These are phyloP conservation scores for Acanthurus tractus DNA, from an alignment of 2,797 vertebrate species.

Conservation along the genomic window DNA sequence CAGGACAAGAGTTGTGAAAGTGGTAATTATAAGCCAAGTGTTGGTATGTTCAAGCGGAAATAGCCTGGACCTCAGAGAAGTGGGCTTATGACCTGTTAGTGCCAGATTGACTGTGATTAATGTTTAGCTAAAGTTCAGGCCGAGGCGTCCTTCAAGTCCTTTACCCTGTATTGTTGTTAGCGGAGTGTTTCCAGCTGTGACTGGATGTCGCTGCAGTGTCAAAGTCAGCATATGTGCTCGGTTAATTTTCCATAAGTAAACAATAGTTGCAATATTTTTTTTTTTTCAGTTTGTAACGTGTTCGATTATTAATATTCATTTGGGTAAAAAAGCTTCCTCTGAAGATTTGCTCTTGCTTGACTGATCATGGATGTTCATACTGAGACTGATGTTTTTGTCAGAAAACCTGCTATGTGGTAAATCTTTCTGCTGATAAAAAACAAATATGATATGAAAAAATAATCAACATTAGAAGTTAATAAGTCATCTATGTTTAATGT, in stretches of 20 bases:
- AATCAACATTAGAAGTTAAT: background rate
- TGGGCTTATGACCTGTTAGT: constrained; percentile 18
- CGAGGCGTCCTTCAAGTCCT: background rate
- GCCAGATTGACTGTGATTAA: constrained; percentile 5
- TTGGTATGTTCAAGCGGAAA: constrained; percentile 19
- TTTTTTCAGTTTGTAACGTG: background rate
- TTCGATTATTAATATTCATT: background rate
- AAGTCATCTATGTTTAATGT: background rate
- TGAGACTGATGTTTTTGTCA: too few relatives aligned
- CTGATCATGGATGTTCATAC: background rate
- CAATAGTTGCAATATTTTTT: background rate
- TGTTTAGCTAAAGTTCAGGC: constrained; percentile 25
- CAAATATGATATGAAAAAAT: constrained; percentile 3
- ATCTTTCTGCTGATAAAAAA: too few relatives aligned
- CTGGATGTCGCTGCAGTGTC: background rate
- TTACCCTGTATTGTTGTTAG: constrained; percentile 3
- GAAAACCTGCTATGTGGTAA: too few relatives aligned
- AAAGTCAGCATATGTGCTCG: background rate
- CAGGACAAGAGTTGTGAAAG: constrained; percentile 29
- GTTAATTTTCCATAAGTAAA: background rate
- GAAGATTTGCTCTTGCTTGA: background rate
- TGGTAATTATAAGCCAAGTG: constrained; percentile 2
- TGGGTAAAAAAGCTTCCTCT: too few relatives aligned
- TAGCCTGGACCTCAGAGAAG: constrained; percentile 2
- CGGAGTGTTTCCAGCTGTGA: constrained; percentile 28